A percentile compares a stretch with the other conserved stretches of the same genome.
These are phyloP conservation scores for Paguma larvata DNA, from an alignment of 2,797 vertebrate species.

Conservation along the genomic window DNA sequence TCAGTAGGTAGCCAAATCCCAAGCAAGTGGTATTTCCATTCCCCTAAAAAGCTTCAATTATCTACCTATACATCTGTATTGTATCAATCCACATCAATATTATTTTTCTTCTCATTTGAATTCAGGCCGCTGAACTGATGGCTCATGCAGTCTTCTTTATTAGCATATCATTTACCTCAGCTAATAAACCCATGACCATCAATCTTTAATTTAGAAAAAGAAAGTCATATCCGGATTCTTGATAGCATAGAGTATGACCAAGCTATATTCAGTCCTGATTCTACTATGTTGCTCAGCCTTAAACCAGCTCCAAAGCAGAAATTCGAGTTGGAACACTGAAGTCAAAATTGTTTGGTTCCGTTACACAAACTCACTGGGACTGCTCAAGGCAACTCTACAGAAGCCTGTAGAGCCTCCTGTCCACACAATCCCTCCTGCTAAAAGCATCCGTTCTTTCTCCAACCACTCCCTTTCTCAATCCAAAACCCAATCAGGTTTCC, in stretches of 20 bases:
- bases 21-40: background rate
- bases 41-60: background rate
- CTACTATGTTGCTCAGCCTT: constrained; percentile 3
- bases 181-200: background rate
- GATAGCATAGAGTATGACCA: background rate
- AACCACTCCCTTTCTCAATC: background rate
- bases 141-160: constrained; percentile 4
- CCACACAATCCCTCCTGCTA: background rate
- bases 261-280: background rate
- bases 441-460: background rate
- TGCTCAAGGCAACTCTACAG: background rate
- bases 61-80: background rate
- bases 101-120: constrained; percentile 45
- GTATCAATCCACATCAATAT: background rate
- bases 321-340: background rate
- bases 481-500: background rate
- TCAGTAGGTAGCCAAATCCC: background rate
- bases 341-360: background rate
- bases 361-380: background rate
- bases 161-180: constrained; percentile 50
- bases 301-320: background rate
- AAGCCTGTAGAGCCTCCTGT: background rate
- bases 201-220: constrained; percentile 45
- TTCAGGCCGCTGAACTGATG: background rate
- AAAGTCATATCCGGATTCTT: constrained; percentile 34